These are phyloP conservation scores for Crioceris asparagi DNA, from an alignment of 2,888 invertebrate genomes.

Conservation along the genomic window DNA sequence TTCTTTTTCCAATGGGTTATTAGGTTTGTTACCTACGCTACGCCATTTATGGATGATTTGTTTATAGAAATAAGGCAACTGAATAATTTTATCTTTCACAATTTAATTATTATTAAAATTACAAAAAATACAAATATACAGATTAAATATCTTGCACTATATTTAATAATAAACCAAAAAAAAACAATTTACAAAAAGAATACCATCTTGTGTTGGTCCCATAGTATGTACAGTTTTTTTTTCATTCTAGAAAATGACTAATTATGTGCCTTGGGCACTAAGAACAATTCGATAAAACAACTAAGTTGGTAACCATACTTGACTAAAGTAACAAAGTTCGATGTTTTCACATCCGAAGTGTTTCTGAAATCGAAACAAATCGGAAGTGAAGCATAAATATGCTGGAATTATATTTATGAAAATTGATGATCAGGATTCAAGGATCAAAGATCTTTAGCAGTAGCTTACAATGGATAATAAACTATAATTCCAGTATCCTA, in stretches of 20 bases:
- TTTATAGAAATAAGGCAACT: not conserved
- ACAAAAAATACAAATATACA: constrained; percentile 29
- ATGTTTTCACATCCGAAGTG: constrained; percentile 13
- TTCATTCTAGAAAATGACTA: constrained; percentile 21
- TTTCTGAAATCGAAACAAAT: no score
- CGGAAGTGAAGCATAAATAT: no score
- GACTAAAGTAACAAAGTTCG: constrained; percentile 25
- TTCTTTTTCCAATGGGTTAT: no score
- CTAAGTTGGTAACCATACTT: constrained; percentile 30
- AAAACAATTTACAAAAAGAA: constrained; percentile 21
- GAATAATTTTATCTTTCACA: constrained; percentile 13
- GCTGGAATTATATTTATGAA: no score
- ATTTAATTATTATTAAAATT: constrained; percentile 26
- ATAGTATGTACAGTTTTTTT: constrained; percentile 19
- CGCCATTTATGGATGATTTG: no score
- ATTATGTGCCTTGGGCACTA: constrained; percentile 16
- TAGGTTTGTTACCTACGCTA: no score
- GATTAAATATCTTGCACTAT: constrained; percentile 26
- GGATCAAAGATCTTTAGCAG: no score
- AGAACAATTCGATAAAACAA: constrained; percentile 16
- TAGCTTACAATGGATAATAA: no score
- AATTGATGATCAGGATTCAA: no score
- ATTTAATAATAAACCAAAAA: constrained; percentile 18
- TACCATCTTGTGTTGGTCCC: constrained; percentile 23
- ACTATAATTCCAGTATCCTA: no score